These are phyloP conservation scores for Halcyon malimbica DNA, from an alignment of 2,113 vertebrate species.

Conservation along the genomic window DNA sequence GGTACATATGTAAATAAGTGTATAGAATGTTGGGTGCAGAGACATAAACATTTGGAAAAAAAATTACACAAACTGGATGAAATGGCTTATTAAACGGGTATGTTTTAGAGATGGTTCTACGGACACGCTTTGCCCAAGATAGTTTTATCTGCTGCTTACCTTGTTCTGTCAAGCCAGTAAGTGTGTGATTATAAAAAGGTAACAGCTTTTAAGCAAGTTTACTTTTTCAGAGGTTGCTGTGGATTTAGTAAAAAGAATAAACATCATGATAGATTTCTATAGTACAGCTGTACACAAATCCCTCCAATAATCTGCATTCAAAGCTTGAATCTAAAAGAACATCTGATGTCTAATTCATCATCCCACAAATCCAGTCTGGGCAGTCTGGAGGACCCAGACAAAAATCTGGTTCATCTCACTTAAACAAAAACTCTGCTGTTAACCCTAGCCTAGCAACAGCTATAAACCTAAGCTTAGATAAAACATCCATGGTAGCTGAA, in stretches of 20 bases:
- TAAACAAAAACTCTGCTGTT: neutral
- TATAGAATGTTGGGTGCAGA: neutral
- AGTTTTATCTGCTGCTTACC: neutral
- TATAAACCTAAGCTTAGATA: neutral
- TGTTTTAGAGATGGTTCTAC: neutral
- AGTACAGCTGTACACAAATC: neutral
- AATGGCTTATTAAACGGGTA: neutral
- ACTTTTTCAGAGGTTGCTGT: neutral
- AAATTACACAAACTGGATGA: neutral
- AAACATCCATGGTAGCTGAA: neutral
- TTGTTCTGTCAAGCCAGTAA: neutral
- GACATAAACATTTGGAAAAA: neutral
- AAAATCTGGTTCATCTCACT: neutral
- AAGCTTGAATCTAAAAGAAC: neutral
- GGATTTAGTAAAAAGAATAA: neutral
- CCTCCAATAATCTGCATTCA: neutral
- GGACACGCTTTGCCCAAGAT: neutral
- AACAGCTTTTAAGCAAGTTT: neutral
- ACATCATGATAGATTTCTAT: neutral
- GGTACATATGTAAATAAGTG: neutral
- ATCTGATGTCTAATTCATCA: neutral
- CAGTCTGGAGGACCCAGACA: neutral
- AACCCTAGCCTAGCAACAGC: neutral
- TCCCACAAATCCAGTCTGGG: neutral
- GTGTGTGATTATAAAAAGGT: neutral